Conservation (phyloP, 2,888 invertebrate species). For the Apamea anceps region DNA sequence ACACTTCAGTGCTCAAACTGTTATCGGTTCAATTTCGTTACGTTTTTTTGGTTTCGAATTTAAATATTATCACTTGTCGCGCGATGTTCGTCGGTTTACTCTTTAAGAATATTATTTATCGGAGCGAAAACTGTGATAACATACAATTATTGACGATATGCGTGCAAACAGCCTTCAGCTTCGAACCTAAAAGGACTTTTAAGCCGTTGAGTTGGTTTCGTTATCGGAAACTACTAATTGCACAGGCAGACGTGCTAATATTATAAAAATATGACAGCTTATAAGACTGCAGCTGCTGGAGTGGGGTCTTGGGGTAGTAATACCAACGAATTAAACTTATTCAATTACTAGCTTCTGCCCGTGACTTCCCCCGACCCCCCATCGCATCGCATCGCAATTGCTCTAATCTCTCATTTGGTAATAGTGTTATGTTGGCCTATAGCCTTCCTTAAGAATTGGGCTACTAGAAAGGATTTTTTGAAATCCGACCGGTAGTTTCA, state of each 20-base stretch:
- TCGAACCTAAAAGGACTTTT: background rate
- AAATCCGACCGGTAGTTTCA: too few relatives aligned
- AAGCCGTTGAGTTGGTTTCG: background rate
- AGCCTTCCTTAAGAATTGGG: too few relatives aligned
- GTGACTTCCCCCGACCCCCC: too few relatives aligned
- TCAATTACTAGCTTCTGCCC: too few relatives aligned
- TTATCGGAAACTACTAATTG: slow-evolving; percentile 19
- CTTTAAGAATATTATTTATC: slow-evolving; percentile 19
- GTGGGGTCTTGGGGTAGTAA: too few relatives aligned
- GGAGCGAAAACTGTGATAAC: slow-evolving; percentile 3
- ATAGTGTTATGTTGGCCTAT: too few relatives aligned
- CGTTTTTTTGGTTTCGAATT: background rate
- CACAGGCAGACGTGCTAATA: background rate
- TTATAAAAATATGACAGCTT: background rate
- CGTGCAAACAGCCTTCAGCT: background rate
- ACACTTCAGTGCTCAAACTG: background rate
- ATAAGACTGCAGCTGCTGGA: slow-evolving; percentile 1
- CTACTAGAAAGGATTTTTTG: too few relatives aligned
- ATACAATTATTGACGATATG: background rate
- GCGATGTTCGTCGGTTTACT: slow-evolving; percentile 8
- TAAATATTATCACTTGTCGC: slow-evolving; percentile 25
- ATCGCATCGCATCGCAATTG: too few relatives aligned
- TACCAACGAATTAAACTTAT: background rate
- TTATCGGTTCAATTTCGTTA: background rate
- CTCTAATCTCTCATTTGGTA: too few relatives aligned